Evolutionary conservation across 2,113 vertebrate species (phyloP).

Genomic region (Sus scrofa): T2T-Sscrofa CM000818.6:34890001-34890500

Average conservation of each 20-base stretch:
- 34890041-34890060: background rate
- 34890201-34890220: background rate
- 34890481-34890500: background rate
- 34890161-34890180: background rate
- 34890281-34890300: background rate
- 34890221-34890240: background rate
- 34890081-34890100: background rate
- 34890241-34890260: constrained; percentile 5
- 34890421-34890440: background rate
- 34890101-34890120: background rate
- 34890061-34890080: background rate
- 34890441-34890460: background rate
- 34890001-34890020: background rate
- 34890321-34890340: constrained; percentile 4
- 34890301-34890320: background rate
- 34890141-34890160: background rate
- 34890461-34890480: background rate
- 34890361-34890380: background rate
- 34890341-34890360: background rate
- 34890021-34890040: background rate
- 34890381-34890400: background rate
- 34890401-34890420: background rate
- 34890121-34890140: background rate
- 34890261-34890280: no score
- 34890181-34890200: background rate